Evolutionary conservation across 2,888 invertebrate species (phyloP), one percentile per base, ranked within the genome.

Genomic region (Nomada fucata): DNA sequence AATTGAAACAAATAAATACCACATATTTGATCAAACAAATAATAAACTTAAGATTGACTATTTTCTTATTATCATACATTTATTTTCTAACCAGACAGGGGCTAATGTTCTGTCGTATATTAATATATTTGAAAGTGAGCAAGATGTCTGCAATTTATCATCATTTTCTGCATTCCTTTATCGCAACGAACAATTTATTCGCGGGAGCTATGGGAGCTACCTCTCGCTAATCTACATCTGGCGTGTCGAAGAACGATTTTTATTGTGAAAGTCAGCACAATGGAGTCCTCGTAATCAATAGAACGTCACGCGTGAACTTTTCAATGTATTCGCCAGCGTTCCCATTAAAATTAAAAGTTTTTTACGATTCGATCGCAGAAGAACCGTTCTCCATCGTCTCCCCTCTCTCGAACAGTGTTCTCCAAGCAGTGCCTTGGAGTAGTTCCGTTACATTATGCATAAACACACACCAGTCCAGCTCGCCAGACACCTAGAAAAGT

Each of bases 401-500:
- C 50, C 10, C 67, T 44, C 68, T 72, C 65, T 57, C 73, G 36
- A 59, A 59, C 15, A 61, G 26, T 61, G 11, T 57, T 26, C 13
- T 57, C 65, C 52, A 75, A 79, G 26, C 72, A 52, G 70, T 83
- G 67, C 60, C 47, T 15, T 47, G 57, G 65, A 53, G 23, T 84
- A 53, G 23, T 84, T 84, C 84, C 84, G 84, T 85, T 85, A 85
- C 29, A 10, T 47, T 50, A 65, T 57, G 70, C 70, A 78, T 83
- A 77, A 77, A 73, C 55, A 55, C 59, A 74, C 59, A 74, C 44
- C 44, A 69, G 59, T 57, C 52, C 69, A 44, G 42, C 65, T 61
- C 57, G 4, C 11, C 52, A 13, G 44, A 73, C 71, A 61, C 68
- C 26, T 81, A 71, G 77, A 70, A 44, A 52, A 70, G 57, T 53